phyloP scores from a whole-genome alignment of 2,113 vertebrate genomes.

The Lepisosteus oculatus region DNA sequence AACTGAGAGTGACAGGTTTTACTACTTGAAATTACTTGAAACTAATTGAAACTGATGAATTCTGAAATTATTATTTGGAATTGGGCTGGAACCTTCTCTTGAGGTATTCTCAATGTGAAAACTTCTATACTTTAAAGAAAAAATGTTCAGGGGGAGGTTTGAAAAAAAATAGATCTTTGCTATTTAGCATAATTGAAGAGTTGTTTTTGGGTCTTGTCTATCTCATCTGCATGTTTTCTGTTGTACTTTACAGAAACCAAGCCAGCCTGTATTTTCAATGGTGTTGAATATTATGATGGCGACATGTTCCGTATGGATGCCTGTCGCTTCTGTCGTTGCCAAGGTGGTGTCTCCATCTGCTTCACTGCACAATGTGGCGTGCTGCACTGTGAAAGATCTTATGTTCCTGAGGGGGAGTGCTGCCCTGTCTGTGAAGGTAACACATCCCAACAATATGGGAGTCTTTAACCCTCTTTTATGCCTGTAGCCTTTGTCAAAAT shows the following conservation, averaged over 20 bases:
- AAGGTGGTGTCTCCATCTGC: conserved; percentile 82
- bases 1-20: no score
- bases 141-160: no score
- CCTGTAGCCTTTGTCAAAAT: no score
- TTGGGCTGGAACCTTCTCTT: no score
- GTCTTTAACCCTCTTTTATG: no score
- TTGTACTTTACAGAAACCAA: conserved; percentile 72
- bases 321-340: conserved; percentile 84
- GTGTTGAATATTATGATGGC: conserved; percentile 77
- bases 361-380: conserved; percentile 83
- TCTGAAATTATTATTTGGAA: no score
- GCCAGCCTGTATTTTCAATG: conserved; percentile 77
- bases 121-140: no score
- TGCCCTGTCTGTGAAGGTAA: conserved; percentile 87
- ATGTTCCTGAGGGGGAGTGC: conserved; percentile 83
- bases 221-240: not conserved
- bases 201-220: not conserved
- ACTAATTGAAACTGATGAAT: no score
- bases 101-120: no score
- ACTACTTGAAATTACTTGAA: no score
- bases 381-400: conserved; percentile 79
- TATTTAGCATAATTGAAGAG: no score
- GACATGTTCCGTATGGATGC: conserved; percentile 86
- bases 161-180: no score
- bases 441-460: not conserved